Conservation (phyloP, 2,113 vertebrate species). For the Burhinus bistriatus region DNA sequence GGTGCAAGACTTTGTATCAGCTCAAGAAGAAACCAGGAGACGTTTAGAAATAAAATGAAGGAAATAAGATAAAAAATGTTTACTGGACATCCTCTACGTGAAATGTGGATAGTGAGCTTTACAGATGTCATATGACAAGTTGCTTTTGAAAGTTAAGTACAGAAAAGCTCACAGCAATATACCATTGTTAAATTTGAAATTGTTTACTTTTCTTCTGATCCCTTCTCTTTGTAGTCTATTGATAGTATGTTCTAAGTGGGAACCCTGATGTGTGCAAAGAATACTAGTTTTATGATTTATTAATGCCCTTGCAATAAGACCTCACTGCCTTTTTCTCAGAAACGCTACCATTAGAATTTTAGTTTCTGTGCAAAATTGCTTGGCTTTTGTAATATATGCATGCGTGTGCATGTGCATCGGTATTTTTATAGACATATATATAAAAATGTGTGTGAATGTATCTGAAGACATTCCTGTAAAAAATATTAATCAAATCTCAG, state of each 20-base stretch:
- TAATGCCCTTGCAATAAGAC: slow-evolving; percentile 11
- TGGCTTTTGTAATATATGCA: background rate
- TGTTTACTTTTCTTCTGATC: slow-evolving; percentile 46
- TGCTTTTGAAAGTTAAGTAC: background rate
- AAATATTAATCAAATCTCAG: background rate
- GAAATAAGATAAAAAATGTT: background rate
- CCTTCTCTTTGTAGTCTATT: slow-evolving; percentile 35
- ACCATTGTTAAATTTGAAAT: slow-evolving; percentile 13
- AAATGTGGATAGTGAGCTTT: background rate
- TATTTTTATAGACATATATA: background rate
- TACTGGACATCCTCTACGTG: background rate
- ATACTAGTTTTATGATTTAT: slow-evolving; percentile 44
- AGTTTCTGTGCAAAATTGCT: background rate
- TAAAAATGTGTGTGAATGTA: background rate
- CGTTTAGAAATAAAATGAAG: background rate
- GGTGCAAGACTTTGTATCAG: background rate
- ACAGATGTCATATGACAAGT: background rate
- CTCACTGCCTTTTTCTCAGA: background rate
- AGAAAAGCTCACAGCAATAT: background rate
- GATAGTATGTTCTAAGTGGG: slow-evolving; percentile 17
- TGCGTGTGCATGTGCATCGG: too few species aligned
- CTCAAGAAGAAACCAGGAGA: background rate
- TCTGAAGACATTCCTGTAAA: background rate
- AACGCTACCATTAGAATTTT: background rate
- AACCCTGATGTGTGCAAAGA: slow-evolving; percentile 48